Percentiles rank a stretch among this genome's conserved stretches.
Conservation (phyloP, 2,797 vertebrate species). For the Catharus ustulatus region DNA sequence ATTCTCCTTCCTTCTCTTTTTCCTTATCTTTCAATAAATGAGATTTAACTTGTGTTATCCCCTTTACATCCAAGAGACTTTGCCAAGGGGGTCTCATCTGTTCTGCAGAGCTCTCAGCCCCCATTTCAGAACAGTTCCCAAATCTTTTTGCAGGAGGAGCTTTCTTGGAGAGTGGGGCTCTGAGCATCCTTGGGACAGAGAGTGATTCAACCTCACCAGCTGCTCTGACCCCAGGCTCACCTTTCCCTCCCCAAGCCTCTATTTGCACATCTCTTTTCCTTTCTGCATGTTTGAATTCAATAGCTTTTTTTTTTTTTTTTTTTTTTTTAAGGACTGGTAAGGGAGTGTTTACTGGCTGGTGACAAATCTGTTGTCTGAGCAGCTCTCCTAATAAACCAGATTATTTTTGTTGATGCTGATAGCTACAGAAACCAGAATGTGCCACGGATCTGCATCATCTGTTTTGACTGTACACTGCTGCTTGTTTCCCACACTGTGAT, state of each 20-base stretch:
- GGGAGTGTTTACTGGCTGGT: not conserved
- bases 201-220: not conserved
- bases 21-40: not conserved
- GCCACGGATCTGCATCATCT: not conserved
- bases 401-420: not conserved
- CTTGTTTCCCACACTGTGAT: not conserved
- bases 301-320: not conserved
- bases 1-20: not conserved
- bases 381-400: not conserved
- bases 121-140: not conserved
- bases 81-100: not conserved
- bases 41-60: not conserved
- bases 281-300: not conserved
- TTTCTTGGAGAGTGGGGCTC: not conserved
- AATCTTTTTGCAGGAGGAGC: not conserved
- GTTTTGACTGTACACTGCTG: not conserved
- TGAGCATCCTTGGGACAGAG: not conserved
- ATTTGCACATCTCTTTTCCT: not conserved
- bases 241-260: not conserved
- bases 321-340: not conserved
- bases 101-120: not conserved
- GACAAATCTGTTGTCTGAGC: not conserved
- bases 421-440: not conserved
- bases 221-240: not conserved
- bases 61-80: not conserved